These are phyloP conservation scores for Tricholaema leucomelas DNA, from an alignment of 2,113 vertebrate genomes.

Conservation along the genomic window DNA sequence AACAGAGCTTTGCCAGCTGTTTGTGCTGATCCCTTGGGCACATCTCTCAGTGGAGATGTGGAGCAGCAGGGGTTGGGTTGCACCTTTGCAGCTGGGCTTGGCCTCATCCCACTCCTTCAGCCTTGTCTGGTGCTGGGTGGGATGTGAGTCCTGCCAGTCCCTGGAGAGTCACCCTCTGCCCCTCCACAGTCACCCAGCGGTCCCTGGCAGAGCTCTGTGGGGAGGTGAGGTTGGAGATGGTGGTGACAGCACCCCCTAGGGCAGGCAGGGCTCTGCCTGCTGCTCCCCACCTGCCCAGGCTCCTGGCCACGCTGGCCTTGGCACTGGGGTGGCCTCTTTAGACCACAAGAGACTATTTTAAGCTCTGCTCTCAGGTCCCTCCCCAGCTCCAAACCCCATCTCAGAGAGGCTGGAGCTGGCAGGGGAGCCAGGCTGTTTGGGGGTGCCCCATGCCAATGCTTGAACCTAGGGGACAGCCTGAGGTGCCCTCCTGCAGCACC, in stretches of 20 bases:
- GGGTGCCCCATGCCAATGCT: fast-evolving
- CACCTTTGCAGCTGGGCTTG: background rate
- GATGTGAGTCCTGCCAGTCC: background rate
- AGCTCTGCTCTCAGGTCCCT: background rate
- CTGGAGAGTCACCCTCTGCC: fast-evolving
- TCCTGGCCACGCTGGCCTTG: background rate
- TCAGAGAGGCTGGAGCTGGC: background rate
- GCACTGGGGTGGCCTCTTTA: background rate
- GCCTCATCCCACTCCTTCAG: fast-evolving
- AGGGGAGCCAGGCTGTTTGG: background rate
- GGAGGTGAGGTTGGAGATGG: background rate
- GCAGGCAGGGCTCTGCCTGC: background rate
- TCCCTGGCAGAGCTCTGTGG: background rate
- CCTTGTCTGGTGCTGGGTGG: background rate
- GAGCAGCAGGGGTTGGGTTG: fast-evolving
- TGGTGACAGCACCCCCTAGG: background rate
- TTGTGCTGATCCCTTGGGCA: fast-evolving
- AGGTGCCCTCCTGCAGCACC: too few relatives aligned
- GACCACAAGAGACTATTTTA: background rate
- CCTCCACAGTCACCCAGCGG: fast-evolving
- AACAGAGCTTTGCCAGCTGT: background rate
- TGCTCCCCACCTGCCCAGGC: background rate
- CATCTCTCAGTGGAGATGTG: fast-evolving
- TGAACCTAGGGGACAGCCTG: too few relatives aligned
- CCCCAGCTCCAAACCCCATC: background rate